A percentile compares a stretch with the other conserved stretches of the same genome.
Conservation (phyloP, 2,797 vertebrate genomes). For the Sarcoramphus papa region DNA sequence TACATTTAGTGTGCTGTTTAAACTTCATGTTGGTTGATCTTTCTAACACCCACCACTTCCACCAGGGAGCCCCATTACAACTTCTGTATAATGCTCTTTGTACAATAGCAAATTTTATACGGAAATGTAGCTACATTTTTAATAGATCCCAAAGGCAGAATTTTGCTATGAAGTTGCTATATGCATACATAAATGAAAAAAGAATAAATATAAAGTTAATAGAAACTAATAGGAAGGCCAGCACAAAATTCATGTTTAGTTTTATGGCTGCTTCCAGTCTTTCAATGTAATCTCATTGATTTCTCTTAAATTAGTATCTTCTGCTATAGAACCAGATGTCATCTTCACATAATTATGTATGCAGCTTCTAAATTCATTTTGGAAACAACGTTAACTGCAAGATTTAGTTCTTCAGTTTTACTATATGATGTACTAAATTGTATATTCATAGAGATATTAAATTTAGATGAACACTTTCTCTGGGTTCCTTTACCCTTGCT, state of each 20-base stretch:
- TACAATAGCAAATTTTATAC: background rate
- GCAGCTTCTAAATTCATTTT: background rate
- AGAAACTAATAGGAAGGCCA: background rate
- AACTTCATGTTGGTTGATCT: background rate
- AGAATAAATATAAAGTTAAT: background rate
- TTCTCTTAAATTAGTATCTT: background rate
- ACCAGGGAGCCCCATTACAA: background rate
- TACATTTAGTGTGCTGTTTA: background rate
- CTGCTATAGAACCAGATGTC: background rate
- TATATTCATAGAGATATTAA: slow-evolving; percentile 48
- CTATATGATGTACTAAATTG: slow-evolving; percentile 13
- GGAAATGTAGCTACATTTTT: background rate
- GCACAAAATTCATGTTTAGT: background rate
- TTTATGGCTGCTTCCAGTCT: background rate
- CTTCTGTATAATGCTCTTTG: background rate
- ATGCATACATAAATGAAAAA: background rate
- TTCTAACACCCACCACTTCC: background rate
- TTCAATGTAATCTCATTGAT: background rate
- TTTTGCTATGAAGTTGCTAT: background rate
- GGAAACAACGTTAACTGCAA: background rate
- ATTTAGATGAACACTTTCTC: slow-evolving; percentile 42
- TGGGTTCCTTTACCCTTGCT: slow-evolving; percentile 7
- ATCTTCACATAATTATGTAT: background rate
- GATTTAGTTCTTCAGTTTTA: slow-evolving; percentile 18
- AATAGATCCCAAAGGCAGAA: background rate